These are phyloP conservation scores for Momotus momota DNA, from an alignment of 2,797 vertebrate genomes.

Conservation along the genomic window DNA sequence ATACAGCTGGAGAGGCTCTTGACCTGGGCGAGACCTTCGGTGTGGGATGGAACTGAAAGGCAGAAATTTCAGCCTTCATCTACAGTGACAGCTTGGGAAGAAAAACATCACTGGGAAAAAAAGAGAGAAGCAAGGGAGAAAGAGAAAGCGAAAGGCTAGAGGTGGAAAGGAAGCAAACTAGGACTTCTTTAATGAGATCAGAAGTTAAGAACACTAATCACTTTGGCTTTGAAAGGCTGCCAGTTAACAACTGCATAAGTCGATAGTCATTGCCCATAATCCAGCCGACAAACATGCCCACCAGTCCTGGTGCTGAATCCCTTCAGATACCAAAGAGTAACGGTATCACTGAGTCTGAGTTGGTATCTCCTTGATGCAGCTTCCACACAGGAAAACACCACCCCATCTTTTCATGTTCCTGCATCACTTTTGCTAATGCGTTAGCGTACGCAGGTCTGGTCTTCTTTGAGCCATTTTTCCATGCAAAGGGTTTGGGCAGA, in stretches of 20 bases:
- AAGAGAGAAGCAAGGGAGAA: background rate
- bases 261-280: background rate
- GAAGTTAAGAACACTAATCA: background rate
- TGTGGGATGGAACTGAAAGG: background rate
- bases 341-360: rapidly evolving
- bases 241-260: background rate
- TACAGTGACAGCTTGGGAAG: background rate
- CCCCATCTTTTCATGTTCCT: background rate
- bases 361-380: background rate
- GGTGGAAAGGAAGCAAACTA: background rate
- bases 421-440: rapidly evolving
- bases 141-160: background rate
- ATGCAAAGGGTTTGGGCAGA: background rate
- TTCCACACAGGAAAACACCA: background rate
- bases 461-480: background rate
- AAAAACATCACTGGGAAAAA: background rate
- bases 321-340: background rate
- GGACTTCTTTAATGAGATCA: background rate
- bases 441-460: rapidly evolving
- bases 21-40: background rate
- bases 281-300: background rate
- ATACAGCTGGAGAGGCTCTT: slow-evolving; percentile 6
- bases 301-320: background rate
- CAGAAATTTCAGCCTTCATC: background rate
- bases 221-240: background rate